These are phyloP conservation scores for Ectemnius lituratus DNA, from an alignment of 2,888 invertebrate species.

Conservation along the genomic window DNA sequence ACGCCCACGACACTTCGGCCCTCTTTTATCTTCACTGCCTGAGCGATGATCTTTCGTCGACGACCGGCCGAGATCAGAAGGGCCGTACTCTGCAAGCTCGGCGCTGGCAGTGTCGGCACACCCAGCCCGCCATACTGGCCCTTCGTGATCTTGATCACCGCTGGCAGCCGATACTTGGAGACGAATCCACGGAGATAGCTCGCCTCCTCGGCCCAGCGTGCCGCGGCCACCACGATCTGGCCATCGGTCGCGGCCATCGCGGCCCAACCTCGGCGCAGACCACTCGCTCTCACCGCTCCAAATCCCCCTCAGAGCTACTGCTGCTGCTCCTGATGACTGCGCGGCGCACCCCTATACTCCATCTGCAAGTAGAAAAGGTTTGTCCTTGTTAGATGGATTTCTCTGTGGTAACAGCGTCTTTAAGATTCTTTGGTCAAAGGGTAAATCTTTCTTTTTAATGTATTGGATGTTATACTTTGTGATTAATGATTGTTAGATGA, in stretches of 20 bases:
- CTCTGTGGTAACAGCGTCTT: not conserved
- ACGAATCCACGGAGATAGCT: constrained; percentile 87
- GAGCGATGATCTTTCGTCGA: constrained; percentile 91
- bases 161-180: constrained; percentile 87
- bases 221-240: constrained; percentile 92
- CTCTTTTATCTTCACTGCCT: constrained; percentile 94
- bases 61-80: constrained; percentile 91
- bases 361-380: constrained; percentile 63
- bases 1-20: constrained; percentile 89
- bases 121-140: constrained; percentile 96
- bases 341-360: constrained; percentile 67
- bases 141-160: constrained; percentile 94
- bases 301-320: constrained; percentile 51
- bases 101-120: constrained; percentile 91
- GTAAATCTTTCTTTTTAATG: no score
- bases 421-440: no score
- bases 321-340: constrained; percentile 57
- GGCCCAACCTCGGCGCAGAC: constrained; percentile 22
- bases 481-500: no score
- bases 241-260: constrained; percentile 93
- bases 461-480: no score
- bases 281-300: constrained; percentile 34
- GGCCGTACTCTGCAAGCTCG: constrained; percentile 91
- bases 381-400: not conserved
- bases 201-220: constrained; percentile 86